Percentiles rank a stretch among this genome's conserved stretches.
These are phyloP conservation scores for Aphaenogaster ashmeadi DNA, from an alignment of 1,140 invertebrate genomes.

Conservation along the genomic window DNA sequence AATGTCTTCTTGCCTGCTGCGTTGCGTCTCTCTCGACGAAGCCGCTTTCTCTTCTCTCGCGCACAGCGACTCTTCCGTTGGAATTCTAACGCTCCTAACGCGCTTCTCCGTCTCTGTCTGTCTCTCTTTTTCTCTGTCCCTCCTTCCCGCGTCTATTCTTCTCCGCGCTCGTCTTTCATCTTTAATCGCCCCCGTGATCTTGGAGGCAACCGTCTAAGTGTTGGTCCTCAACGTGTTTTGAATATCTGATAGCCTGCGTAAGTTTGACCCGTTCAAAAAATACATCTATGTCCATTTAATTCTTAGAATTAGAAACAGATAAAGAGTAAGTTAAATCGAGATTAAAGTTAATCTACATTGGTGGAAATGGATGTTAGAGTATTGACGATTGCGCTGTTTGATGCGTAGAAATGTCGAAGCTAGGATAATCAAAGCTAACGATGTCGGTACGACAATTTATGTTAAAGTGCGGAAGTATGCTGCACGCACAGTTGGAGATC, in stretches of 20 bases:
- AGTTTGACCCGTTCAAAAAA: background rate
- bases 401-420: background rate
- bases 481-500: slow-evolving; percentile 96
- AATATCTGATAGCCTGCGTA: background rate
- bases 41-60: slow-evolving; percentile 83
- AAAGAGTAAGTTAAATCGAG: no score
- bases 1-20: slow-evolving; percentile 72
- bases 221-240: background rate
- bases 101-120: slow-evolving; percentile 59
- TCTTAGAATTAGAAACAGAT: no score
- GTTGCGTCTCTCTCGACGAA: slow-evolving; percentile 74
- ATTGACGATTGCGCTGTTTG: background rate
- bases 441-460: slow-evolving; percentile 1
- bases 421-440: background rate
- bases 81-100: slow-evolving; percentile 81
- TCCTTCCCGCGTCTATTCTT: slow-evolving; percentile 18
- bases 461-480: slow-evolving; percentile 92
- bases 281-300: no score
- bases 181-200: background rate
- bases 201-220: background rate
- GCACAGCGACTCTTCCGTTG: slow-evolving; percentile 68
- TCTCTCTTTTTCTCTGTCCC: slow-evolving; percentile 32
- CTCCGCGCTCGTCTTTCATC: background rate
- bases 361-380: background rate
- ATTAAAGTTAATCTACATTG: no score